Conservation (phyloP, 2,888 invertebrate genomes). For the Deilephila elpenor region DNA sequence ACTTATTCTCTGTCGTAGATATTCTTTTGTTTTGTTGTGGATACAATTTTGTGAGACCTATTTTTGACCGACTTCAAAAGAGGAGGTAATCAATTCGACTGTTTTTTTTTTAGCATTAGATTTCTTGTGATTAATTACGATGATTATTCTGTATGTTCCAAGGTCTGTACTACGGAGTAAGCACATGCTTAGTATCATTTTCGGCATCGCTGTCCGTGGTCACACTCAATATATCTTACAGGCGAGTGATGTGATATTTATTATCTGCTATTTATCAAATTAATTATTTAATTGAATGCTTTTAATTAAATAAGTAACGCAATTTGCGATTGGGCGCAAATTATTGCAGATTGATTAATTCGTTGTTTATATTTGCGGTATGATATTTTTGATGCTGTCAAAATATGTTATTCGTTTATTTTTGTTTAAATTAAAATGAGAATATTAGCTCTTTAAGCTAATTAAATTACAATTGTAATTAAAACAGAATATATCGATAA, state of each 20-base stretch:
- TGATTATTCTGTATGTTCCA: constrained; percentile 51
- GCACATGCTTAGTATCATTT: constrained; percentile 92
- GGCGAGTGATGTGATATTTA: constrained; percentile 60
- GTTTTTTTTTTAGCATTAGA: constrained; percentile 31
- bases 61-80: no score
- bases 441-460: no score
- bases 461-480: neutral
- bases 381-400: constrained; percentile 10
- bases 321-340: neutral
- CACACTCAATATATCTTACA: constrained; percentile 93
- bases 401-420: neutral
- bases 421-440: neutral
- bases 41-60: neutral
- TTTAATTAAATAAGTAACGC: neutral
- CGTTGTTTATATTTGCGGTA: constrained; percentile 1
- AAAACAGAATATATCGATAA: no score
- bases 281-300: neutral
- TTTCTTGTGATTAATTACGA: neutral
- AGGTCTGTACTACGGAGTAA: constrained; percentile 93
- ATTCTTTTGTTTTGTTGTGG: no score
- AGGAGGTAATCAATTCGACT: no score
- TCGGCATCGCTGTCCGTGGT: constrained; percentile 93
- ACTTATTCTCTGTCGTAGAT: no score
- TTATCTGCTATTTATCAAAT: neutral
- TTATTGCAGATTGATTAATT: constrained; percentile 1